phyloP scores from a whole-genome alignment of 1,140 invertebrate genomes.

The Oryzaephilus surinamensis region DNA sequence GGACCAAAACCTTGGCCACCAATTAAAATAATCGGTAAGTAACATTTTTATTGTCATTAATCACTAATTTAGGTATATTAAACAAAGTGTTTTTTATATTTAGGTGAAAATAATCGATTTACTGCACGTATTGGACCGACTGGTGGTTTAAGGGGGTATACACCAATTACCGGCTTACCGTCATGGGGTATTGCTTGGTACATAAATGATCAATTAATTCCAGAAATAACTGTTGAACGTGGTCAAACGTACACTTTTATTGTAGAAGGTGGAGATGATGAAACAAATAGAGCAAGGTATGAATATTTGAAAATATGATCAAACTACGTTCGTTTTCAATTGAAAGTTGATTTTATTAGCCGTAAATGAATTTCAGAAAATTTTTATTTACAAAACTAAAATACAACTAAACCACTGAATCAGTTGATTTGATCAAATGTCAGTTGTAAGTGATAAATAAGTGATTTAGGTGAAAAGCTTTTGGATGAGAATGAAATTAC shows the following conservation, averaged over 20 bases:
- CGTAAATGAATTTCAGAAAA: no score
- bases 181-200: constrained; percentile 91
- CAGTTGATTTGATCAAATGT: no score
- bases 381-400: no score
- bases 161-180: constrained; percentile 64
- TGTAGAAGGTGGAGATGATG: constrained; percentile 68
- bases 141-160: constrained; percentile 69
- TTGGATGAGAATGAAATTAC: no score
- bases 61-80: neutral
- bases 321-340: neutral
- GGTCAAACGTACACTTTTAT: constrained; percentile 82
- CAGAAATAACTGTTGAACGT: constrained; percentile 80
- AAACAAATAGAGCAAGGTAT: constrained; percentile 55
- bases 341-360: neutral
- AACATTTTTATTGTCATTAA: neutral
- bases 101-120: constrained; percentile 45
- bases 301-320: no score
- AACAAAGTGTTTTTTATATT: constrained; percentile 9
- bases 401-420: no score
- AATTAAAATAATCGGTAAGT: constrained; percentile 43
- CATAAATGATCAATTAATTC: constrained; percentile 82
- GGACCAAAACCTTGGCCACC: constrained; percentile 56
- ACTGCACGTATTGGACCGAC: constrained; percentile 72
- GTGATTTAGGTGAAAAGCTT: no score
- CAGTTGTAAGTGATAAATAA: no score